Base-by-base conservation (phyloP, 1,140 invertebrate genomes). In the Phocides pigmalion region DNA sequence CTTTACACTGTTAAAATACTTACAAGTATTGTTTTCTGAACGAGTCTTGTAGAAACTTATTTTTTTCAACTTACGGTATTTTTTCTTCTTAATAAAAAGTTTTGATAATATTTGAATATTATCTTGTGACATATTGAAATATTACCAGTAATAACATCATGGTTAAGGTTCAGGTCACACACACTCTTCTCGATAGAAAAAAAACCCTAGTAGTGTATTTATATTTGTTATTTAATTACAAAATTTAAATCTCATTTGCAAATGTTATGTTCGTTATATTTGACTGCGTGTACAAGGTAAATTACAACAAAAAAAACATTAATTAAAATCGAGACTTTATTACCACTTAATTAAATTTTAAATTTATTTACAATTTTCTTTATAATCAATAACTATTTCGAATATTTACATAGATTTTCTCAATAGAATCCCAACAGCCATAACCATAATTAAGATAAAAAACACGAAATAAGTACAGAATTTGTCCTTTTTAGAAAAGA, bases 391-490 rank as follows among this genome's bases (percentile, higher is more conserved):
- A 47, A 71, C 32, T 61, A 51, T 51, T 17, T 56, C 64, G 46
- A 66, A 64, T 68, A 71, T 69, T 64, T 73, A 73, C 61, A 70
- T 64, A 67, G 66, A 70, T 59, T 63, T 70, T 41, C 19, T 61
- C 58, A 58, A 54, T 64, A 70, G 59, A 66, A 42, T 61, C 37
- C 59, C 56, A 70, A 67, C 56, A 67, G 59, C 53, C 49, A 67
- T 64, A 71, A 64, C 62, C 22, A 67, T 50, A 59, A 35, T 59
- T 46, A 47, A 32, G 56, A 59, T 20, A 15, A 44, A 59, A 59
- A 59, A 59, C 56, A 59, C 35, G 56, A 59, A 59, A 15, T 59
- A 59, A 41, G n/a, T n/a, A n/a, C n/a, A 56, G 25, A 59, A 47
- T 59, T 59, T 59, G 56, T 47, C 47, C 42, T 20, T 59, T 59